Evolutionary conservation across 2,888 invertebrate species (phyloP), one percentile per base, ranked within the genome.

Genomic region (Trichopria drosophilae): DNA sequence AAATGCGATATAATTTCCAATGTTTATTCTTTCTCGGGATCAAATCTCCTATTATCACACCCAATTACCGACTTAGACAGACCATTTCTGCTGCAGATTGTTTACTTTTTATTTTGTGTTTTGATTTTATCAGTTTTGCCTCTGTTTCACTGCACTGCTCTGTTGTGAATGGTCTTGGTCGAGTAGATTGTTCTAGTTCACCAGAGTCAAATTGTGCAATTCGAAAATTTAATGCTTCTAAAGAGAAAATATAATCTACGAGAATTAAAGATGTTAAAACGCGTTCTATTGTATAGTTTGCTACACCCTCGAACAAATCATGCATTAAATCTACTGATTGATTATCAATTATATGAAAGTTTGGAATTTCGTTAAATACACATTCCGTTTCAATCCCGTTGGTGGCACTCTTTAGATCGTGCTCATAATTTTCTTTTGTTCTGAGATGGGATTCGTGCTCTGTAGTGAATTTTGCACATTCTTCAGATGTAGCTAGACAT

Each of bases 21-120:
- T 13, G 18, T 5, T 9, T 19, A 10, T 13, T 35, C 4, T 13
- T 19, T 35, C 4, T 19, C 4, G 15, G 16, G 4, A 35, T n/a
- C 4, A 35, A 13, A 13, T 35, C 35, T n/a, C 35, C 35, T 6
- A 35, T 35, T n/a, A 35, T 35, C 6, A 35, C 10, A 4, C 35
- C 18, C n/a, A 35, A 19, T 7, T 35, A 35, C 19, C 35, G 6
- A 5, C 7, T 12, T 4, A 35, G 15, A 35, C 35, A 35, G 18
- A 35, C 7, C 35, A 35, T 35, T 12, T 35, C 15, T 5, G 35
- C 4, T n/a, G 35, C 15, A 4, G 35, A 35, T 18, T 35, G 35
- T 16, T 18, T 13, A 4, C 16, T n/a, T 18, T 5, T 4, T 13
- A 6, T 35, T 35, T 13, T 13, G 4, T n/a, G 7, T 13, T 18